These are phyloP conservation scores for Sesia bembeciformis DNA, from an alignment of 2,888 invertebrate genomes.

Conservation along the genomic window DNA sequence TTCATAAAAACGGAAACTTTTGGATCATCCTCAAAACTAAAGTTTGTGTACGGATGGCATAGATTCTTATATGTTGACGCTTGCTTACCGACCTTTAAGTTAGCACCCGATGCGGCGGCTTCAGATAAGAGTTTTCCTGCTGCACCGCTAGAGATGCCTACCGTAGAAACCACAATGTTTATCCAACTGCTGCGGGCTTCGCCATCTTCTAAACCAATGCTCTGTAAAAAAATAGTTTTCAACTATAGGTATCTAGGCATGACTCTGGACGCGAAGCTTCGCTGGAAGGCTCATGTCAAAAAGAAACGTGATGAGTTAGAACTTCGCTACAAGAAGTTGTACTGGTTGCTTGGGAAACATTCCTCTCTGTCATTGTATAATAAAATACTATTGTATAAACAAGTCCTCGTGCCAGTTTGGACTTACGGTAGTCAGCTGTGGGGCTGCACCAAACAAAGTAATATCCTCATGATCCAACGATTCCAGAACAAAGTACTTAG, in stretches of 20 bases:
- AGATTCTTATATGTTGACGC: background rate
- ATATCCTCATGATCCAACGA: too few relatives aligned
- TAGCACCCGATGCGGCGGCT: constrained; percentile 33
- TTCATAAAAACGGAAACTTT: background rate
- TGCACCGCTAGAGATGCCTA: constrained; percentile 52
- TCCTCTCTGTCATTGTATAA: too few relatives aligned
- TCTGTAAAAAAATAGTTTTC: constrained; percentile 8
- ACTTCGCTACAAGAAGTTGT: too few relatives aligned
- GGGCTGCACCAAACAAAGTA: too few relatives aligned
- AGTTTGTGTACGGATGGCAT: background rate
- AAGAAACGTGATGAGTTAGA: too few relatives aligned
- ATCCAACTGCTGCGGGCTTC: constrained; percentile 57
- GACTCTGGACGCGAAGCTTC: too few relatives aligned
- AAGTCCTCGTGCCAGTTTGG: too few relatives aligned
- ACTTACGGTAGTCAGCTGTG: too few relatives aligned
- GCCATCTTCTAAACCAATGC: constrained; percentile 30
- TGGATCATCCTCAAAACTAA: background rate
- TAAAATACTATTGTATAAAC: too few relatives aligned
- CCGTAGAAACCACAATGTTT: constrained; percentile 48
- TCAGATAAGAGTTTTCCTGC: constrained; percentile 36
- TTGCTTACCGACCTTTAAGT: constrained; percentile 15
- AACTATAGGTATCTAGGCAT: background rate
- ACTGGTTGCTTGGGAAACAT: too few relatives aligned
- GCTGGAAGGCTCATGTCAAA: too few relatives aligned
- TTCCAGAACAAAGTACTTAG: too few relatives aligned